Evolutionary conservation across 2,797 vertebrate species (phyloP).

Genomic region (Bovichtus variegatus): DNA sequence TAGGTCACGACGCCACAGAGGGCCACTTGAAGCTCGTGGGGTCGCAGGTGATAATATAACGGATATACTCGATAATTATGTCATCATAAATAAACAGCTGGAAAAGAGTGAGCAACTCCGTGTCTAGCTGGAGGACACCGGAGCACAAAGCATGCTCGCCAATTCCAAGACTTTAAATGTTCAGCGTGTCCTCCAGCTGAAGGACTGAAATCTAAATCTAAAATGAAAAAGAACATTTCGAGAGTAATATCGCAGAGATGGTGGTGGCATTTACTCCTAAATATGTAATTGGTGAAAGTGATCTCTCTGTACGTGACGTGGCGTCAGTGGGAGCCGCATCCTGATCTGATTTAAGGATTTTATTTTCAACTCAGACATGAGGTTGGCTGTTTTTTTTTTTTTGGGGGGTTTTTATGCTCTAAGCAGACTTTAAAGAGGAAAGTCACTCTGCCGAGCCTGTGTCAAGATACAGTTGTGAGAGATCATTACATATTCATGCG

Average conservation of each 20-base stretch:
- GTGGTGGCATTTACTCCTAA: not conserved
- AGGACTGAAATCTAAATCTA: conserved; percentile 11
- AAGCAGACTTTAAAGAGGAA: conserved; percentile 26
- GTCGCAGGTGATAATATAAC: not conserved
- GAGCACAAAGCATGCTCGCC: not conserved
- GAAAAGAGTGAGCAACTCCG: not conserved
- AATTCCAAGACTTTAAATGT: conserved; percentile 19
- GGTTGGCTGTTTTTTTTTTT: not conserved
- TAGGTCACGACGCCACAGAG: not conserved
- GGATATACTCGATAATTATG: not conserved
- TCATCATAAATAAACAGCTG: not conserved
- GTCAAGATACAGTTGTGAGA: conserved; percentile 16
- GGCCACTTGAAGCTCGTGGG: not conserved
- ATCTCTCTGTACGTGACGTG: not conserved
- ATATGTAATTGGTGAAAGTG: not conserved
- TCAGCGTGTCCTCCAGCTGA: conserved; percentile 1
- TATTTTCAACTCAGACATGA: conserved; percentile 1
- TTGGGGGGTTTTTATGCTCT: conserved; percentile 13
- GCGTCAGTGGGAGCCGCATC: not conserved
- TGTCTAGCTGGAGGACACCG: not conserved
- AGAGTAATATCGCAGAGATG: not conserved
- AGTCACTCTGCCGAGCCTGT: not conserved
- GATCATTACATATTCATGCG: conserved; percentile 36
- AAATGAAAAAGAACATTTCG: not conserved
- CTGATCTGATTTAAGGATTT: not conserved